A percentile compares a stretch with the other conserved stretches of the same genome.
Evolutionary conservation across 2,113 vertebrate species (phyloP).

Genomic region (Galbula dea): DNA sequence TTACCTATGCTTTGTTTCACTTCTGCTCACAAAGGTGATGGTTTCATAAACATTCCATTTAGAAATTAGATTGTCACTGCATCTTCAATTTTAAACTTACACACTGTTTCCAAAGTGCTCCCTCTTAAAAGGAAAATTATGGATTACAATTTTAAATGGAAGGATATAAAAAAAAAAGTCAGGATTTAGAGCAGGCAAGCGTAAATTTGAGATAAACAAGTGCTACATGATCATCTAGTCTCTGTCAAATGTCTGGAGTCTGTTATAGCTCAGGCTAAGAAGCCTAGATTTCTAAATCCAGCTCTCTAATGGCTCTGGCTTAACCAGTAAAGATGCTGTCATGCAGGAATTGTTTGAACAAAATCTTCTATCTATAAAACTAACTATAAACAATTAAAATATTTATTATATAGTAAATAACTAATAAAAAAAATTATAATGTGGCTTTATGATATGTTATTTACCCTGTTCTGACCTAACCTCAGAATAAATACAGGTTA

Average conservation of each 20-base stretch:
- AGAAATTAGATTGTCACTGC: not conserved
- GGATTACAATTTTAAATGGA: not conserved
- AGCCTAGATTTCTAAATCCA: not conserved
- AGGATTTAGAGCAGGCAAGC: not conserved
- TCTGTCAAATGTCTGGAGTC: accelerated
- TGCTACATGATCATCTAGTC: not conserved
- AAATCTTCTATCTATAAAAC: not conserved
- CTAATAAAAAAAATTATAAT: not conserved
- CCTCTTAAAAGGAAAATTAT: not conserved
- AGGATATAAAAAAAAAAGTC: not conserved
- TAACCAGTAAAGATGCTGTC: not conserved
- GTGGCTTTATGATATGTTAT: not conserved
- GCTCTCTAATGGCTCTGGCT: not conserved
- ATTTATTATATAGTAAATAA: not conserved
- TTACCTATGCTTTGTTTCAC: not conserved
- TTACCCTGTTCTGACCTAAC: not conserved
- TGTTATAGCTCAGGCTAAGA: not conserved
- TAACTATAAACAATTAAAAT: not conserved
- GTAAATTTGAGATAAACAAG: not conserved
- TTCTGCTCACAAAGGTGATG: not conserved
- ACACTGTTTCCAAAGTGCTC: not conserved
- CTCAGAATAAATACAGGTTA: not conserved
- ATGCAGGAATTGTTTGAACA: not conserved
- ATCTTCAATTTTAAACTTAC: not conserved
- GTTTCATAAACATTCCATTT: not conserved